Percentiles rank a stretch among this genome's conserved stretches.
phyloP scores from a whole-genome alignment of 2,113 vertebrate genomes.

The Xiphophorus hellerii region DNA sequence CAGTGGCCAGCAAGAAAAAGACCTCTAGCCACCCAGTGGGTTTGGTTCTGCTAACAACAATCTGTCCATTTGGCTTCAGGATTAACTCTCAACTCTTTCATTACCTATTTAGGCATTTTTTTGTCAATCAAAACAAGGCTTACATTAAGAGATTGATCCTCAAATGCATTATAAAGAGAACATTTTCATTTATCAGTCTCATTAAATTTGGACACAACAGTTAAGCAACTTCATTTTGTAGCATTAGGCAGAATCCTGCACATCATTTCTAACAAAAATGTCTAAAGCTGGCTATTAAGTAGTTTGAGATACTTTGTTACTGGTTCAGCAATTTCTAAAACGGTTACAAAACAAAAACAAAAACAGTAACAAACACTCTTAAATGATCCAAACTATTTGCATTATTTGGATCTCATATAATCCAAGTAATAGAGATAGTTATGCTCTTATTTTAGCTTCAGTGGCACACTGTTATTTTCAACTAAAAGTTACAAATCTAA shows the following conservation, averaged over 20 bases:
- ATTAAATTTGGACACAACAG: not conserved
- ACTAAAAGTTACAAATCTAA: too few species aligned
- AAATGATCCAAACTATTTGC: too few species aligned
- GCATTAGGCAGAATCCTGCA: not conserved
- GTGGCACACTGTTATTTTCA: too few species aligned
- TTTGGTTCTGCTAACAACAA: slow-evolving; percentile 39
- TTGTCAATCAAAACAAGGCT: not conserved
- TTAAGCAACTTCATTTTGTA: not conserved
- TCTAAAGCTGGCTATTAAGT: too few species aligned
- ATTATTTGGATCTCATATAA: too few species aligned
- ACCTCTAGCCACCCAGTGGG: slow-evolving; percentile 9
- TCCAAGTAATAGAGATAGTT: not conserved
- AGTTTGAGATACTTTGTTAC: too few species aligned
- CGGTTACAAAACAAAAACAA: too few species aligned
- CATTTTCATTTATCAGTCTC: not conserved
- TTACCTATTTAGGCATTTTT: slow-evolving; percentile 42
- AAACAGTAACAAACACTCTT: too few species aligned
- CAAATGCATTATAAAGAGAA: not conserved
- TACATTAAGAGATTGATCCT: not conserved
- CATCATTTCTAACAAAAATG: not conserved
- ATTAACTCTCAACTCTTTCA: slow-evolving; percentile 46
- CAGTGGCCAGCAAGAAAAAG: slow-evolving; percentile 24
- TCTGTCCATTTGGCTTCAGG: slow-evolving; percentile 33
- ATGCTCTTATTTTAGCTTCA: not conserved
- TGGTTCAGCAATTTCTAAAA: too few species aligned